Percentiles rank a stretch among this genome's conserved stretches.
Evolutionary conservation across 2,888 invertebrate genomes (phyloP).

Genomic region (Petrolisthes manimaculis): DNA sequence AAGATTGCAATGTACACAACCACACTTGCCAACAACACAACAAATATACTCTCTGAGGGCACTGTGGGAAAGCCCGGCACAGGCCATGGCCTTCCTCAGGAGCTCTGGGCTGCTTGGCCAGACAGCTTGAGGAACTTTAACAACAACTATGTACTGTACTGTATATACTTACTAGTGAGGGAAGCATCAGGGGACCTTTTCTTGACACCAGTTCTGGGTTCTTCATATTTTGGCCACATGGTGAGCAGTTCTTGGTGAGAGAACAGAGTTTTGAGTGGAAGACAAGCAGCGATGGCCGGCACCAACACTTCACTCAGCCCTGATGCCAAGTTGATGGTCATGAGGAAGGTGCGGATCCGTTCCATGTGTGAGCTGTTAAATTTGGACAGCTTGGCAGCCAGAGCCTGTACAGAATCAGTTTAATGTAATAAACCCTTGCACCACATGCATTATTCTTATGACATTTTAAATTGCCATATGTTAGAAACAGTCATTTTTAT

Average conservation of each 20-base stretch:
- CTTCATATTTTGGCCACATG: slow-evolving; percentile 58
- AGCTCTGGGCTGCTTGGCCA: no score
- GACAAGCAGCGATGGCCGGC: slow-evolving; percentile 44
- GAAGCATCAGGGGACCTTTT: slow-evolving; percentile 20
- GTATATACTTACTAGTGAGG: slow-evolving; percentile 16
- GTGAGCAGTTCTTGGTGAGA: slow-evolving; percentile 52
- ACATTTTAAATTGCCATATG: not conserved
- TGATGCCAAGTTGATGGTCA: slow-evolving; percentile 46
- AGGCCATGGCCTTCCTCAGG: no score
- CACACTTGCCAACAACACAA: no score
- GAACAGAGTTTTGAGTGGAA: slow-evolving; percentile 53
- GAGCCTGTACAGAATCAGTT: slow-evolving; percentile 27
- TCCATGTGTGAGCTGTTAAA: slow-evolving; percentile 41
- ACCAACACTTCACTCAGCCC: slow-evolving; percentile 51
- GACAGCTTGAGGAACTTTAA: no score
- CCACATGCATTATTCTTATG: not conserved
- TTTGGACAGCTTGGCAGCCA: slow-evolving; percentile 53
- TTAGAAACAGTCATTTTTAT: not conserved
- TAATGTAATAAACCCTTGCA: not conserved
- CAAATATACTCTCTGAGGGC: no score
- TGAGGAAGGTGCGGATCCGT: slow-evolving; percentile 53
- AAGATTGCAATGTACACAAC: no score
- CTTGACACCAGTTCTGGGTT: not conserved
- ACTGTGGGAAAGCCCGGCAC: no score
- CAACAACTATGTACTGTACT: no score